Conservation (phyloP, 2,888 invertebrate genomes). For the Junonia oenone region DNA sequence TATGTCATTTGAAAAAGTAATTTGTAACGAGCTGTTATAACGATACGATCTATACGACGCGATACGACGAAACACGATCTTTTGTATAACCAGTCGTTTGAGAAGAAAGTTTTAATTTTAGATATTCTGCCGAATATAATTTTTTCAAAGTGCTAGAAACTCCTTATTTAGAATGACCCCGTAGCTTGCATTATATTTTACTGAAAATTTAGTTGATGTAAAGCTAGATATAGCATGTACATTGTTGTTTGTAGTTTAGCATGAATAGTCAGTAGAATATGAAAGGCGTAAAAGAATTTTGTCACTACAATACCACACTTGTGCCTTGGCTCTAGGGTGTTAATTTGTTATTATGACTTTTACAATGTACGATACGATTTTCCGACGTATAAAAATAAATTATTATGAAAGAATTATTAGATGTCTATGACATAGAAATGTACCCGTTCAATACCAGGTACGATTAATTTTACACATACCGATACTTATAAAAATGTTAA, state of each 20-base stretch:
- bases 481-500: neutral
- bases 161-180: neutral
- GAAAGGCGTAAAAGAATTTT: slow-evolving; percentile 40
- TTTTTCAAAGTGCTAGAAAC: slow-evolving; percentile 14
- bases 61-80: neutral
- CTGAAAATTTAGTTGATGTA: slow-evolving; percentile 7
- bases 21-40: neutral
- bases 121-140: neutral
- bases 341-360: slow-evolving; percentile 54
- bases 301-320: slow-evolving; percentile 57
- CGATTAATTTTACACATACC: slow-evolving; percentile 3
- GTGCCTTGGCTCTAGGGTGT: slow-evolving; percentile 69
- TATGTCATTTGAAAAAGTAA: neutral
- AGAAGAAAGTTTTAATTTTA: neutral
- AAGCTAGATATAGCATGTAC: slow-evolving; percentile 5
- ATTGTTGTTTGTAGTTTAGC: slow-evolving; percentile 13
- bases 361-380: slow-evolving; percentile 26
- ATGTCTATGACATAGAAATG: slow-evolving; percentile 16
- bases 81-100: neutral
- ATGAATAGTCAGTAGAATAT: slow-evolving; percentile 39
- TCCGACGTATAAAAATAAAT: slow-evolving; percentile 16
- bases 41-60: neutral
- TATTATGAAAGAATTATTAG: slow-evolving; percentile 21
- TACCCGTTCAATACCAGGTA: slow-evolving; percentile 15
- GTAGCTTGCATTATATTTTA: neutral